Conservation (phyloP, 2,888 invertebrate genomes). For the Drosophila cognata region DNA sequence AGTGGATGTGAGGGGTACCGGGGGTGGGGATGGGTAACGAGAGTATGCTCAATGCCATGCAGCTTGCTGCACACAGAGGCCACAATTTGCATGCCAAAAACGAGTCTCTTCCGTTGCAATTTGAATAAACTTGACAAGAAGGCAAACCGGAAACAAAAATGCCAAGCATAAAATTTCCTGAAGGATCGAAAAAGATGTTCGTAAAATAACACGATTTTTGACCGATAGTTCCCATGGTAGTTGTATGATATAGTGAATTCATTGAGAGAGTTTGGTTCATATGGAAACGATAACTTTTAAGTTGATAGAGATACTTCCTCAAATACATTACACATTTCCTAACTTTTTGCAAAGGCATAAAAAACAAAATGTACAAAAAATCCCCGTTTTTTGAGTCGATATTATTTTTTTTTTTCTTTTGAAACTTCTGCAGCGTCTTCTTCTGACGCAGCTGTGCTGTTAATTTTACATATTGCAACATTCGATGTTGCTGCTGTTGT, state of each 20-base stretch:
- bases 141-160: background rate
- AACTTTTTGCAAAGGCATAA: background rate
- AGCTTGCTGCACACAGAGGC: conserved; percentile 28
- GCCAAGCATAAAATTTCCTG: background rate
- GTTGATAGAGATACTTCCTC: background rate
- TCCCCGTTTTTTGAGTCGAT: conserved; percentile 3
- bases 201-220: background rate
- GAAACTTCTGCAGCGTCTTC: conserved; percentile 29
- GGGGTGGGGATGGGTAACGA: background rate
- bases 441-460: conserved; percentile 49
- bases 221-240: background rate
- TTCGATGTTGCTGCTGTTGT: conserved; percentile 42
- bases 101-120: conserved; percentile 20
- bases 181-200: background rate
- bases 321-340: background rate
- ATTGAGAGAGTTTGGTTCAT: background rate
- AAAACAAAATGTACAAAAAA: background rate
- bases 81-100: conserved; percentile 24
- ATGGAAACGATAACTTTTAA: background rate
- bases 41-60: conserved; percentile 22
- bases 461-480: conserved; percentile 73
- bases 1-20: background rate
- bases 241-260: background rate
- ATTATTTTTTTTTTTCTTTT: background rate
- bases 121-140: conserved; percentile 17